Conservation (phyloP, 1,140 invertebrate species). For the Drosophila trapezifrons region DNA sequence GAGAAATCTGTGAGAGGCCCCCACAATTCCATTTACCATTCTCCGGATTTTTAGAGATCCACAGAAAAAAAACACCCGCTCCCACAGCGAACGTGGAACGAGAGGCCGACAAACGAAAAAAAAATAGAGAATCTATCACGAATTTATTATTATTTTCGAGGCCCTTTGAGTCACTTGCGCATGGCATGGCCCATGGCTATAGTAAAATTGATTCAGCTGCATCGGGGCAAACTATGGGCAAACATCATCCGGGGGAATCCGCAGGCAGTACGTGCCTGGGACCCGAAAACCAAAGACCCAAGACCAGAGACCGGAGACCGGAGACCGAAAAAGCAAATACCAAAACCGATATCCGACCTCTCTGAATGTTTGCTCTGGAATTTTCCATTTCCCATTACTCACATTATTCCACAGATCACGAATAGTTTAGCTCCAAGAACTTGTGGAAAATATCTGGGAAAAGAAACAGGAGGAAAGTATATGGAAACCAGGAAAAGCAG, state of each 20-base stretch:
- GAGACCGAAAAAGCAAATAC: slow-evolving; percentile 5
- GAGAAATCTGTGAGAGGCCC: slow-evolving; percentile 2
- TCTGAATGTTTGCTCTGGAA: slow-evolving; percentile 26
- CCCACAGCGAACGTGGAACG: slow-evolving; percentile 8
- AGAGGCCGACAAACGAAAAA: slow-evolving; percentile 6
- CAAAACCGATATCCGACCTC: slow-evolving; percentile 31
- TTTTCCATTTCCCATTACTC: slow-evolving; percentile 26
- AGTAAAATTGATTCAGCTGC: slow-evolving; percentile 28
- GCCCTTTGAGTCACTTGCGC: slow-evolving; percentile 2
- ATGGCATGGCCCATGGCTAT: slow-evolving; percentile 8
- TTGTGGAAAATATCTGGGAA: neutral
- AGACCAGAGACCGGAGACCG: neutral
- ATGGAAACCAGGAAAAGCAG: neutral
- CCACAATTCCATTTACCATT: neutral
- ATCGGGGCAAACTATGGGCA: slow-evolving; percentile 14
- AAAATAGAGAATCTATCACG: slow-evolving; percentile 32
- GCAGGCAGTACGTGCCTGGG: slow-evolving; percentile 48
- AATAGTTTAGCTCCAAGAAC: slow-evolving; percentile 5
- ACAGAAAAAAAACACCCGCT: slow-evolving; percentile 8
- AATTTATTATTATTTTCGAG: slow-evolving; percentile 35
- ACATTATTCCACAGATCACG: slow-evolving; percentile 12
- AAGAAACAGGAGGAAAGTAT: neutral
- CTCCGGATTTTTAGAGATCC: neutral
- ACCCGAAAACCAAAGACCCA: slow-evolving; percentile 14
- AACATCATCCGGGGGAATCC: slow-evolving; percentile 40